Percentiles rank a stretch among this genome's conserved stretches.
Evolutionary conservation across 2,113 vertebrate species (phyloP).

Genomic region (Muntiacus reevesi): DNA sequence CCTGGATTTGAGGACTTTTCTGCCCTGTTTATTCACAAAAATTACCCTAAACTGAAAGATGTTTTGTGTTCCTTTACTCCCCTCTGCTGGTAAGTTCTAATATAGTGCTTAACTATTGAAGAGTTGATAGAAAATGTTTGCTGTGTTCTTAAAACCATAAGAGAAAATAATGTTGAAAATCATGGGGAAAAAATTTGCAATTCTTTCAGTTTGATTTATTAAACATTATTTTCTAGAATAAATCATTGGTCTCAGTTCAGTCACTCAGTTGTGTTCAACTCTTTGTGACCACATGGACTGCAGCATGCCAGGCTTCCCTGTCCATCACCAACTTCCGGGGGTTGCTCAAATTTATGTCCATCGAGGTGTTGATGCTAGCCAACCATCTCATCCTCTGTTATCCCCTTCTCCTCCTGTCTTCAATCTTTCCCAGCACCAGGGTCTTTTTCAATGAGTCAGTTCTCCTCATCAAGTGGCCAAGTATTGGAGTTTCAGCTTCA

Average conservation of each 20-base stretch:
- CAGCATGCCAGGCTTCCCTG: not conserved
- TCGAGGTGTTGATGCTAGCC: not conserved
- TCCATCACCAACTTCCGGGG: not conserved
- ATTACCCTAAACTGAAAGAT: conserved; percentile 8
- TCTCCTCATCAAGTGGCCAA: not conserved
- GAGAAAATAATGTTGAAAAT: not conserved
- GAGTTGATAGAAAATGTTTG: not conserved
- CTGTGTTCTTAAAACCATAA: conserved; percentile 9
- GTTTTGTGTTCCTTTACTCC: conserved; percentile 69
- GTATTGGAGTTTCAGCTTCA: not conserved
- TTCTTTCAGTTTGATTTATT: not conserved
- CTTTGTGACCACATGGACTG: not conserved
- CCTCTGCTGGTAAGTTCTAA: conserved; percentile 75
- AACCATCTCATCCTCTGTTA: not conserved
- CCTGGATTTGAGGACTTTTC: not conserved
- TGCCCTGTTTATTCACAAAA: conserved; percentile 41
- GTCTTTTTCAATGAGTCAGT: not conserved
- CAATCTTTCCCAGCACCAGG: not conserved
- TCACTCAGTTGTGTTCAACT: not conserved
- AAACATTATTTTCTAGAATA: conserved; percentile 9
- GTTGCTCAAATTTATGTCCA: not conserved
- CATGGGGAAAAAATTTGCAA: not conserved
- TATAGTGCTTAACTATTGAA: not conserved
- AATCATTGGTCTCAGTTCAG: not conserved
- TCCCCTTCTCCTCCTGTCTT: not conserved